Percentiles rank a stretch among this genome's conserved stretches.
These are phyloP conservation scores for Xerus inauris DNA, from an alignment of 2,113 vertebrate genomes.

Conservation along the genomic window DNA sequence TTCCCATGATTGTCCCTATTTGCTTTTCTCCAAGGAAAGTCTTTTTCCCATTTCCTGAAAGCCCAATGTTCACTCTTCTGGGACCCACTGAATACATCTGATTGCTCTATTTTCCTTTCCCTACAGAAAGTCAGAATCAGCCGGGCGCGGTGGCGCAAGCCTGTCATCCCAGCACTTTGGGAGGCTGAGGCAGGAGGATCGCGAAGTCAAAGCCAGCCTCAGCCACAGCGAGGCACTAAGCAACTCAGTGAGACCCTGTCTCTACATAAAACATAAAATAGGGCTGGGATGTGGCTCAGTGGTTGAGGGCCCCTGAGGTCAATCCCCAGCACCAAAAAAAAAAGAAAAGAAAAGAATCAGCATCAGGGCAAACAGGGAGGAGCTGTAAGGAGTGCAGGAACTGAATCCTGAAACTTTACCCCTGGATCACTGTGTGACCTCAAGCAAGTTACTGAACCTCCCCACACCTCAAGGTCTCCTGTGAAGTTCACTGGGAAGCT, in stretches of 20 bases:
- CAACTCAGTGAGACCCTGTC: too few relatives aligned
- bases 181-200: too few relatives aligned
- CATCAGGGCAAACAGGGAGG: neutral
- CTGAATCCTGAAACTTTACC: neutral
- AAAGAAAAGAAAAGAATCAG: neutral
- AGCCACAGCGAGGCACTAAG: too few relatives aligned
- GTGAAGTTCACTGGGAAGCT: neutral
- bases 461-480: neutral
- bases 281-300: too few relatives aligned
- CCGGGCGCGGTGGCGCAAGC: too few relatives aligned
- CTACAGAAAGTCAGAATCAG: too few relatives aligned
- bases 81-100: neutral
- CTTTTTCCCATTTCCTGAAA: neutral
- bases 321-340: too few relatives aligned
- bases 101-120: neutral
- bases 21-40: neutral
- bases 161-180: too few relatives aligned
- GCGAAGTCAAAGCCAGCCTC: too few relatives aligned
- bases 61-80: neutral
- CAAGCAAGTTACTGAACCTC: neutral
- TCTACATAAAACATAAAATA: too few relatives aligned
- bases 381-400: neutral
- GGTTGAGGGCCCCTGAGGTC: too few relatives aligned
- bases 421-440: neutral
- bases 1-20: neutral